Evolutionary conservation across 2,888 invertebrate species (phyloP), one percentile per base, ranked within the genome.

Genomic region (Portevinia maculata): DNA sequence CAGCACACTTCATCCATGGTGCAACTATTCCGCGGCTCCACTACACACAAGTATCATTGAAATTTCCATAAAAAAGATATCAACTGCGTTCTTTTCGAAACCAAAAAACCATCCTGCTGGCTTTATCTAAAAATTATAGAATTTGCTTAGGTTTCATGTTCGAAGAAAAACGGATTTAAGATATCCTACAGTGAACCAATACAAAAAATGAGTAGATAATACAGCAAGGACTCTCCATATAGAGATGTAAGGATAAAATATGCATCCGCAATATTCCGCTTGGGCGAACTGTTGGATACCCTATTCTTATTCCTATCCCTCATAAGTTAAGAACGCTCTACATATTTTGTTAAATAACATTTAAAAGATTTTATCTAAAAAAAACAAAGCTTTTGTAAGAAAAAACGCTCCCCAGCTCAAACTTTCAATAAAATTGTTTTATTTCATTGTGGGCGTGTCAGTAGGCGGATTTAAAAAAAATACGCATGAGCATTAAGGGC

Each of bases 41-140:
- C 41, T 41, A 9, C 39, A 39, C 24, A 39, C 13, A 65, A 19
- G 11, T 17, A 21, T 24, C 46, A 39, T 69, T 57, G 15, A 64
- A 64, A 81, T 70, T 65, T 75, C 59, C 50, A 75, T 75, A 39
- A 59, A 81, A 28, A 81, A 52, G 48, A 74, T 74, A 69, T 74
- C 62, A 67, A 70, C 70, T 50, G 34, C n/a, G 30, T 32, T 17
- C 30, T 34, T 6, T 1, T 37, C 37, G 2, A 65, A 30, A 19
- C 17, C 71, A 52, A 32, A 37, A 59, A 69, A 32, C 32, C 57
- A 48, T 30, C 32, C 21, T 32, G 39, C 13, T 30, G n/a, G 6
- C 34, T n/a, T 67, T 74, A 53, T 60, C 70, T 17, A 3, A 19
- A 15, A 57, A 34, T 15, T n/a, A 7, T 30, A 30, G 44, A 46